Conservation (phyloP, 2,888 invertebrate species). For the Chelonus formosanus region DNA sequence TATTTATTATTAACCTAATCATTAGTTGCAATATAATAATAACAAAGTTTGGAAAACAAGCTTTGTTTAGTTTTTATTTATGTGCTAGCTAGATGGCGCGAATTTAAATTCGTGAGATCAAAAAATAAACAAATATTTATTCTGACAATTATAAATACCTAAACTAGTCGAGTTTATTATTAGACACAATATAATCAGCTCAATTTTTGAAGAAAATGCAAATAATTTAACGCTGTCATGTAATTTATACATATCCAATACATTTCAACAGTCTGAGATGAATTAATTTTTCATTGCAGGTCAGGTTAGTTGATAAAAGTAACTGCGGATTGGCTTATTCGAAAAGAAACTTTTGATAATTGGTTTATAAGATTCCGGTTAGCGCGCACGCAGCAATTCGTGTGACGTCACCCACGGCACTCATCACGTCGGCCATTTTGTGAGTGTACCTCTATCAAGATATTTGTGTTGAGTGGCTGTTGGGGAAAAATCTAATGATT, state of each 20-base stretch:
- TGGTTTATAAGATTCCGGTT: slow-evolving; percentile 46
- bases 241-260: no score
- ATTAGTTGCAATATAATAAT: no score
- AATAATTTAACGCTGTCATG: not conserved
- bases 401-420: slow-evolving; percentile 76
- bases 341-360: slow-evolving; percentile 20
- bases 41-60: no score
- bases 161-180: not conserved
- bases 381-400: slow-evolving; percentile 46
- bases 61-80: no score
- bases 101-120: no score
- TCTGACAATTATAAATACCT: no score
- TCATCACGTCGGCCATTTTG: slow-evolving; percentile 73
- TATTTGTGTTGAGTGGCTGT: slow-evolving; percentile 70
- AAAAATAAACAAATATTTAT: no score
- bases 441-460: slow-evolving; percentile 70
- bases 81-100: no score
- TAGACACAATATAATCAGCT: not conserved
- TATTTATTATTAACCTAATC: no score
- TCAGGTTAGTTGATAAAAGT: slow-evolving; percentile 18
- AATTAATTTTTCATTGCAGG: not conserved
- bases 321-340: not conserved
- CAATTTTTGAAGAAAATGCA: no score
- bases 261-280: not conserved
- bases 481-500: slow-evolving; percentile 72